These are phyloP conservation scores for Prunella himalayana DNA, from an alignment of 2,113 vertebrate species.

Conservation along the genomic window DNA sequence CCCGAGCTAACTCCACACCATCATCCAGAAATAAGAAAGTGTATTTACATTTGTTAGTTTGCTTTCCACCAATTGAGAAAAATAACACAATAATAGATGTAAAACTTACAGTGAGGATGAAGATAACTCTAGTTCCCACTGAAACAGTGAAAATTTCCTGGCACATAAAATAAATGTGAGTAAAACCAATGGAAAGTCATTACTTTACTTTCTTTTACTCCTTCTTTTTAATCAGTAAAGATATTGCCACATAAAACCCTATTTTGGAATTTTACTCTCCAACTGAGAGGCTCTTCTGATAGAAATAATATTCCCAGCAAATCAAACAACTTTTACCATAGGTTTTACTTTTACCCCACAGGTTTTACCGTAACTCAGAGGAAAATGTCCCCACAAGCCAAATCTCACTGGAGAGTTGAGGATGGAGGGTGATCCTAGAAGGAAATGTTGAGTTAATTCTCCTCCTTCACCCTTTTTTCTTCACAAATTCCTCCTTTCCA, in stretches of 20 bases:
- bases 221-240: not conserved
- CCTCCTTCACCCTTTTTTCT: rapidly evolving
- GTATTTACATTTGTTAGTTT: not conserved
- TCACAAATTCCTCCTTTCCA: not conserved
- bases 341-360: not conserved
- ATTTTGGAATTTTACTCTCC: not conserved
- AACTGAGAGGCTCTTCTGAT: not conserved
- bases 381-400: not conserved
- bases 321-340: not conserved
- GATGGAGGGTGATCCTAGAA: not conserved
- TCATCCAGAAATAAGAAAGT: not conserved
- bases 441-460: not conserved
- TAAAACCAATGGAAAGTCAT: not conserved
- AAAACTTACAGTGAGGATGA: not conserved
- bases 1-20: not conserved
- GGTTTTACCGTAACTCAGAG: not conserved
- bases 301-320: not conserved
- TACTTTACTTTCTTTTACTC: not conserved
- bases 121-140: not conserved
- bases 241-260: not conserved
- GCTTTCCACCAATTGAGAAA: not conserved
- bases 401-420: not conserved
- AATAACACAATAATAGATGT: not conserved
- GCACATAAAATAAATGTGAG: not conserved
- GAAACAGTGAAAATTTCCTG: not conserved